Conservation (phyloP, 2,888 invertebrate genomes). For the Eugnorisma glareosa region DNA sequence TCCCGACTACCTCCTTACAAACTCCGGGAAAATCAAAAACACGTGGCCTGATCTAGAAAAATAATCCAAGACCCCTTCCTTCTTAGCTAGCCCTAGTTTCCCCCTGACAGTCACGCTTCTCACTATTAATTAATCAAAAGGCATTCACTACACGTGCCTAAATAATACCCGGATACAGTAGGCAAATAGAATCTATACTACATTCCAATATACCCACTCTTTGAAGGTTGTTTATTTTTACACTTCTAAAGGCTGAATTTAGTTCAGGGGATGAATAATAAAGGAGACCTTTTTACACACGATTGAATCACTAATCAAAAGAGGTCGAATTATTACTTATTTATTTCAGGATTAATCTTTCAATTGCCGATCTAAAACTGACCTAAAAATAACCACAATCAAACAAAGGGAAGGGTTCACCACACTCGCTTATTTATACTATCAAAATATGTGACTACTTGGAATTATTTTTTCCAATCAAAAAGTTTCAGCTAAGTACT, state of each 20-base stretch:
- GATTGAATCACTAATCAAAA: slow-evolving; percentile 30
- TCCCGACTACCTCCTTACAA: background rate
- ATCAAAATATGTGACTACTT: background rate
- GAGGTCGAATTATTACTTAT: slow-evolving; percentile 34
- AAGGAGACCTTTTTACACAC: slow-evolving; percentile 27
- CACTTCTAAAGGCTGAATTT: slow-evolving; percentile 21
- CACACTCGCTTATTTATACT: background rate
- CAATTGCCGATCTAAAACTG: background rate
- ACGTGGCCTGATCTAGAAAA: background rate
- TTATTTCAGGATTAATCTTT: slow-evolving; percentile 17
- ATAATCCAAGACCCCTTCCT: no score
- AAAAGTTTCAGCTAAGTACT: background rate
- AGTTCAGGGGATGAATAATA: slow-evolving; percentile 10
- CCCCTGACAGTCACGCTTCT: no score
- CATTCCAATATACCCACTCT: background rate
- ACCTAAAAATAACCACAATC: background rate
- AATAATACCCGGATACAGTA: background rate
- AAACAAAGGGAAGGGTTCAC: background rate
- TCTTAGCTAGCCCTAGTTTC: no score
- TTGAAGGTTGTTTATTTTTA: slow-evolving; percentile 24
- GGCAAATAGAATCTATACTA: background rate
- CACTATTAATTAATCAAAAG: no score
- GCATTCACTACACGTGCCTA: background rate
- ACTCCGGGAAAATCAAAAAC: background rate
- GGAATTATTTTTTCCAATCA: background rate